Evolutionary conservation across 35 echinoderm and acorn worm genomes (phyloP), one percentile per base, ranked within the genome.

Genomic region (Lytechinus pictus): DNA sequence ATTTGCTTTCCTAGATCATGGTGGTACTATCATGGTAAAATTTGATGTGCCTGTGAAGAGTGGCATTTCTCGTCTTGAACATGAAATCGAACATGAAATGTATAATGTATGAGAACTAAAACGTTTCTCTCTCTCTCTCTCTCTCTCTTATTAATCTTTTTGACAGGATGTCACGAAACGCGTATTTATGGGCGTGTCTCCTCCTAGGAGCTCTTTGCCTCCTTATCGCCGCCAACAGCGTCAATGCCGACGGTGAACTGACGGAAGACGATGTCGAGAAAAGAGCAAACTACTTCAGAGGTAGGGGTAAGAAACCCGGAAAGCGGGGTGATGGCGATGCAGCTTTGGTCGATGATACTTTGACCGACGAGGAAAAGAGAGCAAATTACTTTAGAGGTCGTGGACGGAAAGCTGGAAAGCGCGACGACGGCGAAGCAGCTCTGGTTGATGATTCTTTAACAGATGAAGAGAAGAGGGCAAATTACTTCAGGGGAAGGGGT

Each of bases 241-340:
- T 93, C 92, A 93, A 54, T 7, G 92, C 92, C 4, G 92, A 93
- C 92, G 92, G 92, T 55, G 92, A 93, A 55, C 10, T 27, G 2
- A 24, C 28, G 0, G 54, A 55, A 54, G 92, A 92, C 52, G 91
- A 93, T 93, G 54, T 28, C 9, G 92, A 93, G 54, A 93, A 93
- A 54, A 55, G 92, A 27, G 92, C 92, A 10, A 93, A 93, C 54
- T 55, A 55, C 53, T 93, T 55, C 92, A 21, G 92, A 27, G 52
- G 52, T 14, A 53, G 92, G 8, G 29, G 10, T 19, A 54, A 53
- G 24, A 93, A 27, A 54, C n/a, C 54, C 27, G 92, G 92, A 93
- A 93, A 93, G 53, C 92, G 92, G 11, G 55, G 56, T 16, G 92
- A 57, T 0, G 10, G 3, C 9, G 91, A 93, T 0, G 91, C 52